Evolutionary conservation across 23 tunicate species (phyloP).

Genomic region (Botrylloides violaceus): DNA sequence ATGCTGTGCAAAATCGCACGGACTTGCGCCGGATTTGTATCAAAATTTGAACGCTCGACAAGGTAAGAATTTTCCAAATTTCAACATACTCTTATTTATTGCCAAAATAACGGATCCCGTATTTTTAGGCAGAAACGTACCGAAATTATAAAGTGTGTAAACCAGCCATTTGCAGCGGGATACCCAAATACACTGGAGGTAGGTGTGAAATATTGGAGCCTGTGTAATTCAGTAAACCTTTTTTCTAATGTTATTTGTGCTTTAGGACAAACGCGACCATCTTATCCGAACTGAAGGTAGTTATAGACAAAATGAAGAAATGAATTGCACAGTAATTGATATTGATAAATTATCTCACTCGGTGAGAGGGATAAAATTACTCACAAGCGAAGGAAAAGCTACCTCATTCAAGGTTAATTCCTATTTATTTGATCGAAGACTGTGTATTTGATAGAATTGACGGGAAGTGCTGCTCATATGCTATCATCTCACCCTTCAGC

Average conservation of each 20-base stretch:
- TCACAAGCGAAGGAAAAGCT: neutral
- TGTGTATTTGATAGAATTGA: too few species aligned
- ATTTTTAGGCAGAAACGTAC: neutral
- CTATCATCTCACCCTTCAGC: too few species aligned
- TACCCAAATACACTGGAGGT: too few species aligned
- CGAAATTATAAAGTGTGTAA: neutral
- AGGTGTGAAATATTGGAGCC: too few species aligned
- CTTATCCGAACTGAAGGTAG: constrained; percentile 54
- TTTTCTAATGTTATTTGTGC: too few species aligned
- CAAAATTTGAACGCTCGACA: neutral
- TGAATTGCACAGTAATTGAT: constrained; percentile 23
- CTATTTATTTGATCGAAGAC: too few species aligned
- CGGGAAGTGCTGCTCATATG: too few species aligned
- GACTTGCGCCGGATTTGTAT: constrained; percentile 3
- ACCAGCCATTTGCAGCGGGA: too few species aligned
- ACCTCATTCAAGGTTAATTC: constrained; percentile 5
- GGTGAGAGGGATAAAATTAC: constrained; percentile 40
- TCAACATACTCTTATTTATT: too few species aligned
- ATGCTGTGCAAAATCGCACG: constrained; percentile 10
- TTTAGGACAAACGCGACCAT: constrained; percentile 47
- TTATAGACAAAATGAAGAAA: constrained; percentile 12
- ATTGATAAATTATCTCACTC: constrained; percentile 42
- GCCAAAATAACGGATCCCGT: too few species aligned
- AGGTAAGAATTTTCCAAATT: neutral
- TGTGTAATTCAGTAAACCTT: too few species aligned